Conservation (phyloP, 1,140 invertebrate genomes). For the Galendromus occidentalis region DNA sequence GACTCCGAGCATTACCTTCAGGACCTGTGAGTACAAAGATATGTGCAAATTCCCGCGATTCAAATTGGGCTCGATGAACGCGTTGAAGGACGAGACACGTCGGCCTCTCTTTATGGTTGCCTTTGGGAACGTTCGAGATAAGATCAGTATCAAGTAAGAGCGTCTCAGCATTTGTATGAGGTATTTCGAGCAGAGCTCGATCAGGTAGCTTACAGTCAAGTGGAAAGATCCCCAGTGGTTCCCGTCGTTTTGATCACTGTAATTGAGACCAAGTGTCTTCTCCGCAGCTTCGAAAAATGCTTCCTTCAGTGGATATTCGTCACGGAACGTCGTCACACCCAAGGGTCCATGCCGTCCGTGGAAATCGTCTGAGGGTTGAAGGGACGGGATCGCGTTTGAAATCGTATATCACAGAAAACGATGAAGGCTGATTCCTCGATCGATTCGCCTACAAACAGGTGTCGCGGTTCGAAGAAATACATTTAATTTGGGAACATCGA, state of each 20-base stretch:
- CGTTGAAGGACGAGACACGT: neutral
- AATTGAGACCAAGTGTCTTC: neutral
- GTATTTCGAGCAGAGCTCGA: no score
- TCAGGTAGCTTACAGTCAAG: neutral
- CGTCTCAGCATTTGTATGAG: no score
- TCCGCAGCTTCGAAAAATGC: neutral
- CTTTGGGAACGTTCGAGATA: neutral
- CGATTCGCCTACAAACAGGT: no score
- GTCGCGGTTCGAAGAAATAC: no score
- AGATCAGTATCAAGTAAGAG: no score
- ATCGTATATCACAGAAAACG: no score
- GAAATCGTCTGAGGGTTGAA: neutral
- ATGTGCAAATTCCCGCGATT: neutral
- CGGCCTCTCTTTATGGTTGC: neutral
- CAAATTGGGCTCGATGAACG: neutral
- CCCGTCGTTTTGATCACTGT: slow-evolving; percentile 1
- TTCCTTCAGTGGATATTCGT: neutral
- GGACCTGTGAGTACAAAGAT: neutral
- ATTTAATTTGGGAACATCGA: no score
- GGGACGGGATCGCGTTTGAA: no score
- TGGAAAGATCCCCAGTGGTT: neutral
- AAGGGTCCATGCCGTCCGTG: neutral
- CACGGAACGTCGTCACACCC: neutral
- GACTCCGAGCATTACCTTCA: no score
- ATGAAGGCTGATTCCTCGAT: no score